Conservation (phyloP, 1,140 invertebrate genomes). For the Cyphomyrmex costatus region DNA sequence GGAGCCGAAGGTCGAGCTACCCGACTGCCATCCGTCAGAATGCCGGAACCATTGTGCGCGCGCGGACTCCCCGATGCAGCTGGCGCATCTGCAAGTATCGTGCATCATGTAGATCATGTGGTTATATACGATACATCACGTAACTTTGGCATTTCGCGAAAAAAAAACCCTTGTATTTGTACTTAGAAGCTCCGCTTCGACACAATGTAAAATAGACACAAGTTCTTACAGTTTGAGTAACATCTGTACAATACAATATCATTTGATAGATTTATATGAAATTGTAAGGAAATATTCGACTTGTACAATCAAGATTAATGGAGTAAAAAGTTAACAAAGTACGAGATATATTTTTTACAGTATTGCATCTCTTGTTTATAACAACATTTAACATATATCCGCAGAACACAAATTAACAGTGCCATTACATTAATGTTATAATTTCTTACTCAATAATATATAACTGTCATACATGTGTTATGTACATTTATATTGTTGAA, state of each 20-base stretch:
- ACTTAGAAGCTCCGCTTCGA: constrained; percentile 24
- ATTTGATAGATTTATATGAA: neutral
- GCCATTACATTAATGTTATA: too few relatives aligned
- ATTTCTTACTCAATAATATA: too few relatives aligned
- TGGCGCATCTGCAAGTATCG: constrained; percentile 90
- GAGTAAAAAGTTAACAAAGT: neutral
- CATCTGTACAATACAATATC: neutral
- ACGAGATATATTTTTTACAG: neutral
- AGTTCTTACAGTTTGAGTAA: constrained; percentile 1
- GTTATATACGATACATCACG: neutral
- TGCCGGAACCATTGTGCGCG: constrained; percentile 95
- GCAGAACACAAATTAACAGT: too few relatives aligned
- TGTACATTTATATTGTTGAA: too few relatives aligned
- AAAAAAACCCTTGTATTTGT: constrained; percentile 29
- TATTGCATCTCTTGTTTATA: constrained; percentile 5
- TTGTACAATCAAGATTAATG: constrained; percentile 19
- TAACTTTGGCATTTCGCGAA: neutral
- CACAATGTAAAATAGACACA: neutral
- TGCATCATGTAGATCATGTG: constrained; percentile 1
- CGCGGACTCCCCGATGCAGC: constrained; percentile 94
- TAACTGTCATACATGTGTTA: too few relatives aligned
- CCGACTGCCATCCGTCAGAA: constrained; percentile 94
- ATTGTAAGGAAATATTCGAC: neutral
- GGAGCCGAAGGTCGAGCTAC: constrained; percentile 90
- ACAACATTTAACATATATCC: neutral